Conservation (phyloP, 2,888 invertebrate genomes). For the Leuctra nigra region DNA sequence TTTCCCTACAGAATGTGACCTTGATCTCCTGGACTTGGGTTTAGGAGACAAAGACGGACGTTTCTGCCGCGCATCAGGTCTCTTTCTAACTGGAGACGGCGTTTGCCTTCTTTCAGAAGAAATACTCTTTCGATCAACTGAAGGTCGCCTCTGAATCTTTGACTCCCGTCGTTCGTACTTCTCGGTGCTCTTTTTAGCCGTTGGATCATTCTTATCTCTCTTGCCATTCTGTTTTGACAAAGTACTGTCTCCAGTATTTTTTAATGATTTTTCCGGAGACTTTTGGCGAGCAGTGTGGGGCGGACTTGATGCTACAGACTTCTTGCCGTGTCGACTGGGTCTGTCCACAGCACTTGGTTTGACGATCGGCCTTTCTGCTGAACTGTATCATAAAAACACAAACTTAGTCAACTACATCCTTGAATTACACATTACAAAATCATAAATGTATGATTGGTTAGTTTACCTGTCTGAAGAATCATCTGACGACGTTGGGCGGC, state of each 20-base stretch:
- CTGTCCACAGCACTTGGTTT: not conserved
- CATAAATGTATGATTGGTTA: constrained; percentile 7
- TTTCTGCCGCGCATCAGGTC: not conserved
- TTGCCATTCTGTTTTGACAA: not conserved
- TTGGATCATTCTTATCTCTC: no score
- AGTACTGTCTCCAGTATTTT: not conserved
- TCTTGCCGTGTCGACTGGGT: not conserved
- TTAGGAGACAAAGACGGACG: not conserved
- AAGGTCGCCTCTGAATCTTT: no score
- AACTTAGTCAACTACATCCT: not conserved
- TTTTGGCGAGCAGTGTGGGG: not conserved
- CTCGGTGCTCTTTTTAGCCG: not conserved
- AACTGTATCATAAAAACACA: constrained; percentile 10
- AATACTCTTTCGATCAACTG: not conserved
- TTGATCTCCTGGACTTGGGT: not conserved
- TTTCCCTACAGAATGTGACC: not conserved
- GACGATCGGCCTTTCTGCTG: not conserved
- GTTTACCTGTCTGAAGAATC: constrained; percentile 51
- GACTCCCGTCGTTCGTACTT: no score
- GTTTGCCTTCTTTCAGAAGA: not conserved
- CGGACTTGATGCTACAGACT: not conserved
- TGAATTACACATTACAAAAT: not conserved
- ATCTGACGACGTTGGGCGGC: constrained; percentile 47
- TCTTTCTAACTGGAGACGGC: not conserved
- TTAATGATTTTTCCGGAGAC: not conserved